These are phyloP conservation scores for Tethya wilhelma DNA, from an alignment of 37 sponge, comb jelly and placozoan genomes.

Conservation along the genomic window DNA sequence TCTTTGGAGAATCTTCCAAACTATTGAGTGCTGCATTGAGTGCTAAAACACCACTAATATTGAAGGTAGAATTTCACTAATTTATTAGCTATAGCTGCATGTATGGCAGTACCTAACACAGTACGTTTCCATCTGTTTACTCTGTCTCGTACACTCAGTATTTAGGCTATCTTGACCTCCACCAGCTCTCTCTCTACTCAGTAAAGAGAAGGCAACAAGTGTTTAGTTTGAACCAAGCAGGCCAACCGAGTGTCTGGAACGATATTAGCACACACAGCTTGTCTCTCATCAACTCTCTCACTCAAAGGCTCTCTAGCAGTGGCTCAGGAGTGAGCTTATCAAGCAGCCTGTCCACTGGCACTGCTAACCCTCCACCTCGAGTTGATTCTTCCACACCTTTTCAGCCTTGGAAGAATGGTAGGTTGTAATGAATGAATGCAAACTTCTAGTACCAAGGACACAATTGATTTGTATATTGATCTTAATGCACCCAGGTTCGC, in stretches of 20 bases:
- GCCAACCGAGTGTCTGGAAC: constrained; percentile 53
- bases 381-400: too few relatives aligned
- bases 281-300: constrained; percentile 20
- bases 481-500: background rate
- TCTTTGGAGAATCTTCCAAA: constrained; percentile 24
- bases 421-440: too few relatives aligned
- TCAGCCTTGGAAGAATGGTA: too few relatives aligned
- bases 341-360: background rate
- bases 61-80: constrained; percentile 33
- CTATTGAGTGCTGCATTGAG: constrained; percentile 29
- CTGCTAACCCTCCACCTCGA: background rate
- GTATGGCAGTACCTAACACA: too few relatives aligned
- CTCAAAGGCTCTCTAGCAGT: background rate
- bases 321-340: background rate
- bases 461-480: too few relatives aligned
- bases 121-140: too few relatives aligned
- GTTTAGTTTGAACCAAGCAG: constrained; percentile 58
- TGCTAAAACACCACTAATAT: constrained; percentile 24
- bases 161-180: constrained; percentile 64
- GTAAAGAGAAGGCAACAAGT: constrained; percentile 52
- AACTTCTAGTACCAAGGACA: too few relatives aligned
- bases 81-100: too few relatives aligned
- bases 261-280: constrained; percentile 39
- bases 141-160: constrained; percentile 29
- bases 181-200: constrained; percentile 60